Percentiles rank a stretch among this genome's conserved stretches.
These are phyloP conservation scores for Podarcis raffonei DNA, from an alignment of 2,113 vertebrate species.

Conservation along the genomic window DNA sequence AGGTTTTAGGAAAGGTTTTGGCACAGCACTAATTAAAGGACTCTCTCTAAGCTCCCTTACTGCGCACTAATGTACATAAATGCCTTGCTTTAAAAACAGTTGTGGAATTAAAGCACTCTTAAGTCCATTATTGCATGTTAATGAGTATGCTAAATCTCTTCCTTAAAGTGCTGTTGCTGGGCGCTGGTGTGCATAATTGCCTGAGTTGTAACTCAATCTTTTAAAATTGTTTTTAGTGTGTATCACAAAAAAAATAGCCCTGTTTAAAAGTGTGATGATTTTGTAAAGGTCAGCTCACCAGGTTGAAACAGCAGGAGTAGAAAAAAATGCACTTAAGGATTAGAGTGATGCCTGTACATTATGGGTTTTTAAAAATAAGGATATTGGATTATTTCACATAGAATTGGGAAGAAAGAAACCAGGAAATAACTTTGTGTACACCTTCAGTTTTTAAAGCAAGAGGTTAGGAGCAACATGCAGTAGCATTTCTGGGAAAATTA, in stretches of 20 bases:
- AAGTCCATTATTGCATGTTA: background rate
- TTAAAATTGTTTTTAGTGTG: background rate
- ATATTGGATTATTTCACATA: background rate
- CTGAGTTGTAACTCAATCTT: background rate
- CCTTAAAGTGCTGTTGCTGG: background rate
- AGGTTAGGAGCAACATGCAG: background rate
- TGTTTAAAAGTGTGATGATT: background rate
- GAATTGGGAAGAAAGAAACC: background rate
- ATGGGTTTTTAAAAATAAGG: background rate
- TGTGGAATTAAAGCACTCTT: background rate
- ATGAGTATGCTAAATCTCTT: background rate
- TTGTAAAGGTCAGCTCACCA: background rate
- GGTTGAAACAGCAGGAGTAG: background rate
- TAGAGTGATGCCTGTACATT: background rate
- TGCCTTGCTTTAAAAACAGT: background rate
- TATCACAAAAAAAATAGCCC: background rate
- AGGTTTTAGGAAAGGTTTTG: background rate
- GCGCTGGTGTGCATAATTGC: background rate
- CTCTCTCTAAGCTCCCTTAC: background rate
- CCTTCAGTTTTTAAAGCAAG: background rate
- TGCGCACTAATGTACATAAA: background rate
- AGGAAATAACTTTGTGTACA: background rate
- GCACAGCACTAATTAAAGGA: background rate
- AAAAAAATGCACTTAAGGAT: too few species aligned
- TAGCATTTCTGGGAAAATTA: background rate